phyloP scores from a whole-genome alignment of 2,888 invertebrate genomes.

The Clitarchus hookeri region DNA sequence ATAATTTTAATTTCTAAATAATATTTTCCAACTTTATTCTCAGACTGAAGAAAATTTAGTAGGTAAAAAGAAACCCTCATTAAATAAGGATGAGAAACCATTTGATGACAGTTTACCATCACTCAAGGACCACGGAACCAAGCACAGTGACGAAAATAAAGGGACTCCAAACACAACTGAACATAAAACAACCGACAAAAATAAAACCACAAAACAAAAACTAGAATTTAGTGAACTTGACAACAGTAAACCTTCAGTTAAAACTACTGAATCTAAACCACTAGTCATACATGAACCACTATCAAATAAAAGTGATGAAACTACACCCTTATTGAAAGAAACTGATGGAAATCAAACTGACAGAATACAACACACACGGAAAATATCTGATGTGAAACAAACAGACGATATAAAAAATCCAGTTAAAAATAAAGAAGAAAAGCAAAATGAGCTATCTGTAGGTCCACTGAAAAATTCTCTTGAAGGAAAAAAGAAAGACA shows the following conservation, averaged over 20 bases:
- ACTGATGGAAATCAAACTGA: not conserved
- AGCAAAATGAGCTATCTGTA: not conserved
- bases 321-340: not conserved
- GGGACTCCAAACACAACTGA: not conserved
- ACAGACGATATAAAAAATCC: not conserved
- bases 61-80: too few relatives aligned
- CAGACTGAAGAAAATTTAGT: not conserved
- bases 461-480: not conserved
- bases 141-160: not conserved
- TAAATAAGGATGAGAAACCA: not conserved
- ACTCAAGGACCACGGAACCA: not conserved
- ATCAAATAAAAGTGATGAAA: not conserved
- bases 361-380: not conserved
- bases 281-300: not conserved
- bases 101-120: not conserved
- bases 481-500: not conserved
- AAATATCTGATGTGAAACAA: not conserved
- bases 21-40: not conserved
- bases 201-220: not conserved
- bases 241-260: not conserved
- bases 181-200: not conserved
- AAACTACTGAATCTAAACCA: not conserved
- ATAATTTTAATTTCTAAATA: too few relatives aligned
- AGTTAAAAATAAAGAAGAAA: not conserved
- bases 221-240: not conserved